Conservation (phyloP, 2,797 vertebrate genomes). For the Lithobates pipiens region DNA sequence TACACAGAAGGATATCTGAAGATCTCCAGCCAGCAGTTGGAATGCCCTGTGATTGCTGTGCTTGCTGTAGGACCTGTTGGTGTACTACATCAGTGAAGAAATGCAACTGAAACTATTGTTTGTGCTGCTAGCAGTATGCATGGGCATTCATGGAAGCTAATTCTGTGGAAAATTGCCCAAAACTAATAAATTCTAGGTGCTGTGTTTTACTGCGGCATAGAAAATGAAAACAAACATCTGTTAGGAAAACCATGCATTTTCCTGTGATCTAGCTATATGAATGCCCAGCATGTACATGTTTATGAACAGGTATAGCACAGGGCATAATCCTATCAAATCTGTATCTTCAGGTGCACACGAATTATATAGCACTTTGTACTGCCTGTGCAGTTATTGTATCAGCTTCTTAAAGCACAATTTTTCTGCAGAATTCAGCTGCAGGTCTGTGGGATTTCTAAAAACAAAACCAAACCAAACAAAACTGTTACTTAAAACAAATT, state of each 20-base stretch:
- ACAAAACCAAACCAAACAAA: no score
- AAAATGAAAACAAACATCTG: no score
- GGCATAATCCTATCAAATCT: conserved; percentile 9
- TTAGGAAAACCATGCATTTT: not conserved
- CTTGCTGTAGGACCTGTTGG: conserved; percentile 27
- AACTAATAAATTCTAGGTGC: not conserved
- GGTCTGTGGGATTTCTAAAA: no score
- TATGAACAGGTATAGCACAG: not conserved
- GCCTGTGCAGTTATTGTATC: conserved; percentile 36
- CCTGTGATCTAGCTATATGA: not conserved
- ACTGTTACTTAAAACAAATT: no score
- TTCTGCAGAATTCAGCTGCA: not conserved
- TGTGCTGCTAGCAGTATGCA: conserved; percentile 36
- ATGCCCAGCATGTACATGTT: not conserved
- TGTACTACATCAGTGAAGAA: conserved; percentile 14
- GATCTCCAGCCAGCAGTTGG: conserved; percentile 17
- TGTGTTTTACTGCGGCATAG: not conserved
- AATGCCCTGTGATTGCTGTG: conserved; percentile 19
- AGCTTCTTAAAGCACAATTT: conserved; percentile 19
- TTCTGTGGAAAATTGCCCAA: not conserved
- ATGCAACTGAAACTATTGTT: conserved; percentile 23
- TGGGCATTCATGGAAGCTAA: not conserved
- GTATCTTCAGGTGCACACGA: not conserved
- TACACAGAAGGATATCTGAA: conserved; percentile 22
- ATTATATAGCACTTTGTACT: conserved; percentile 9